Evolutionary conservation across 1,140 invertebrate genomes (phyloP), one percentile per base, ranked within the genome.

Genomic region (Battus philenor): DNA sequence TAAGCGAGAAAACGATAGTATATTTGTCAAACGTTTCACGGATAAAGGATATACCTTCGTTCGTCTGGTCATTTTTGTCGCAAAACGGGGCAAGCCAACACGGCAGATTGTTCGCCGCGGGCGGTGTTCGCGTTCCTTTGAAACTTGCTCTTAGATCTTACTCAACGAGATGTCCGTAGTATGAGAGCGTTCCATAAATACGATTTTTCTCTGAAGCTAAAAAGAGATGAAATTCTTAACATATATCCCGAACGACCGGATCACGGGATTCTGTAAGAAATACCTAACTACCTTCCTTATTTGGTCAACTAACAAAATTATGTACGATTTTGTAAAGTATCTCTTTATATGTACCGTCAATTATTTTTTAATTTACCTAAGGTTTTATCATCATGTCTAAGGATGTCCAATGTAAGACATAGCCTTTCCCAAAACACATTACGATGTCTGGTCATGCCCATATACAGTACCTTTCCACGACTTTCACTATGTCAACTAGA

Each of bases 31-130:
- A 36, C 33, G 20, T 36, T 36, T 36, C 15, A 18, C 33, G 18
- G 33, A 36, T 36, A 36, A 36, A 36, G 33, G 17, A 9, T 13
- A n/a, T 8, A n/a, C 18, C 6, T 54, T 45, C 48, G 49, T 50
- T 34, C 26, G 34, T 33, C 31, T 49, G 12, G 36, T 47, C 47
- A 46, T 56, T 63, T 56, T 54, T 67, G 54, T 59, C 50, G 26
- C 32, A 45, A 69, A 68, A 67, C 50, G 52, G 63, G 59, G 54
- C 55, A 61, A 68, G 53, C 63, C 58, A 75, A 75, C 71, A 71
- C 41, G 41, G 55, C 34, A 71, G 71, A 75, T 71, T 67, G 63
- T 65, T 59, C 56, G 66, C 71, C 54, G 17, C 26, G 45, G 61
- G 68, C 61, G 32, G 32, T 64, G 57, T 58, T 61, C 48, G 54